Evolutionary conservation across 2,888 invertebrate species (phyloP).

Genomic region (Punctoribates punctum): DNA sequence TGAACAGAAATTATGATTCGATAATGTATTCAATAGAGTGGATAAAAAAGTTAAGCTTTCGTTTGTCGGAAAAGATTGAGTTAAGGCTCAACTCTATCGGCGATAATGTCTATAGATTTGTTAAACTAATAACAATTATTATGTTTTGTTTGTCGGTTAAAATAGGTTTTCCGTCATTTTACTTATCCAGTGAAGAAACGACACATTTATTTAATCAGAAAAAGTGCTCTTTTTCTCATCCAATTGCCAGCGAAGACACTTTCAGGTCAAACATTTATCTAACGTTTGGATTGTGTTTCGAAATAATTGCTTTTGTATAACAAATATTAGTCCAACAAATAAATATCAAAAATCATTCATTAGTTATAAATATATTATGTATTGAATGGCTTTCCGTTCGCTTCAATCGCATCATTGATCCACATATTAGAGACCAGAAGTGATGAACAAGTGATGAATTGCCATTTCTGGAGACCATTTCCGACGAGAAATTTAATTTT

Average conservation of each 20-base stretch:
- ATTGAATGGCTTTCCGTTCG: too few relatives aligned
- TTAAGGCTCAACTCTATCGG: too few relatives aligned
- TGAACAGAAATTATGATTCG: too few relatives aligned
- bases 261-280: background rate
- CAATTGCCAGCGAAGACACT: background rate
- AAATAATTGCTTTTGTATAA: background rate
- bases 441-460: too few relatives aligned
- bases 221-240: background rate
- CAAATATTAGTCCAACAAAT: background rate
- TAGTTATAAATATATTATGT: too few relatives aligned
- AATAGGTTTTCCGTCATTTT: background rate
- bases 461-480: too few relatives aligned
- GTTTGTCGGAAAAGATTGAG: too few relatives aligned
- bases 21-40: too few relatives aligned
- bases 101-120: background rate
- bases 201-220: slow-evolving; percentile 6
- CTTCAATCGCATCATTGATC: too few relatives aligned
- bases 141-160: background rate
- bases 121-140: slow-evolving; percentile 6
- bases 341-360: background rate
- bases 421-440: too few relatives aligned
- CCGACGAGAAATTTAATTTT: too few relatives aligned
- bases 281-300: background rate
- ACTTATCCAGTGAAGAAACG: background rate
- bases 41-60: too few relatives aligned